Evolutionary conservation across 2,797 vertebrate species (phyloP), one percentile per base, ranked within the genome.

Genomic region (Myoxocephalus aenaeus): DNA sequence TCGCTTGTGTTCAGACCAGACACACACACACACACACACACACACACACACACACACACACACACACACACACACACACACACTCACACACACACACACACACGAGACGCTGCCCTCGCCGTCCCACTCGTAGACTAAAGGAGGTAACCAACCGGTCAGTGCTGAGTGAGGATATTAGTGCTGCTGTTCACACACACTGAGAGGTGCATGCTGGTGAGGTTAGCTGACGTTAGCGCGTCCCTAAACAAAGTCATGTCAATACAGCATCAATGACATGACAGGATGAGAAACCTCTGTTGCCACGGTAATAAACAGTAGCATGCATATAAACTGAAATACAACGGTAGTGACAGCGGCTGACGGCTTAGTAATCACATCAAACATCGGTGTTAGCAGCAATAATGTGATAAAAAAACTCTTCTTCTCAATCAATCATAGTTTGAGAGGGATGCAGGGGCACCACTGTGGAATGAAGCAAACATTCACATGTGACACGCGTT

Each of bases 1-100:
- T 97, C 96, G 97, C 95, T 96, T 95, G 96, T 96, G 97, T 97
- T 97, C 96, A 96, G 95, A 82, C 90, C 92, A 95, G 94, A 97
- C 95, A 95, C 94, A 95, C 93, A 94, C 91, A 94, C 86, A 93
- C 92, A 89, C 92, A 95, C 91, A 94, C 32, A 34, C 32, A 34
- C 32, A 34, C 32, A 34, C 32, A 34, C 32, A 34, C 32, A 34
- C 32, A 34, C 32, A 34, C 32, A 34, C 32, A 34, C 32, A 34
- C 32, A 34, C 32, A 34, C 92, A 89, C 92, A 95, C 91, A 94
- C 29, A 32, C 32, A 32, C 32, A 32, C 32, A 32, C 32, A 32
- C 32, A 32, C 32, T 2, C 32, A 32, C 32, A 32, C 32, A 32
- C 32, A 32, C 32, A 32, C 32, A 32, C 32, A 32, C 32, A 32